phyloP scores from a whole-genome alignment of 2,888 invertebrate genomes.

The Dendrolimus houi region DNA sequence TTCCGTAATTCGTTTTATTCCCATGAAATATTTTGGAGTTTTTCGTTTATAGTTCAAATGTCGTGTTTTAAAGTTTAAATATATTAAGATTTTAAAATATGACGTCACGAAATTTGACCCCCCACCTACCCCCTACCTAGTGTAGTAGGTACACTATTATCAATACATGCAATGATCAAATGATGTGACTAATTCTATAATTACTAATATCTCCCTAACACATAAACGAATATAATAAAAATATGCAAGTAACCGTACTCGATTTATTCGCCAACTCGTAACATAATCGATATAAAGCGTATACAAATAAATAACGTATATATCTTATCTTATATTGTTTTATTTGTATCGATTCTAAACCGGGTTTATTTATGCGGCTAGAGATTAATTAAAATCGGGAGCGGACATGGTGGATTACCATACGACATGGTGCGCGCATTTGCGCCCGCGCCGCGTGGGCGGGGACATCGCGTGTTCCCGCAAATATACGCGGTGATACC shows the following conservation, averaged over 20 bases:
- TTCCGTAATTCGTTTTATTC: too few relatives aligned
- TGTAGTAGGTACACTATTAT: too few relatives aligned
- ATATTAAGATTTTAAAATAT: too few relatives aligned
- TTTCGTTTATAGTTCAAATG: too few relatives aligned
- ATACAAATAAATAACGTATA: not conserved
- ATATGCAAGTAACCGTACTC: not conserved
- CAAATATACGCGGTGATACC: not conserved
- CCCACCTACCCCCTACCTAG: too few relatives aligned
- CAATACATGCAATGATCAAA: too few relatives aligned
- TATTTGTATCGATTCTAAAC: slow-evolving; percentile 43
- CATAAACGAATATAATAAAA: not conserved
- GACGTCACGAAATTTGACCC: too few relatives aligned
- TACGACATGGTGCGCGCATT: slow-evolving; percentile 74
- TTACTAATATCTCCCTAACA: not conserved
- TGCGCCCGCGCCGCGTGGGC: slow-evolving; percentile 54
- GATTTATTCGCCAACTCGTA: slow-evolving; percentile 4
- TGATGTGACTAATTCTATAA: too few relatives aligned
- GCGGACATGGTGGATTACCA: slow-evolving; percentile 71
- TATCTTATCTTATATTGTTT: slow-evolving; percentile 30
- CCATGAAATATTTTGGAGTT: too few relatives aligned
- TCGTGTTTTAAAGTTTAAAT: too few relatives aligned
- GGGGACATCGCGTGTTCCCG: slow-evolving; percentile 35
- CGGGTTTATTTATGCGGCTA: slow-evolving; percentile 65
- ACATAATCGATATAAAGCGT: not conserved
- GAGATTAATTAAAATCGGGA: slow-evolving; percentile 69